Conservation (phyloP, 2,888 invertebrate species). For the Vesta saturnalis region DNA sequence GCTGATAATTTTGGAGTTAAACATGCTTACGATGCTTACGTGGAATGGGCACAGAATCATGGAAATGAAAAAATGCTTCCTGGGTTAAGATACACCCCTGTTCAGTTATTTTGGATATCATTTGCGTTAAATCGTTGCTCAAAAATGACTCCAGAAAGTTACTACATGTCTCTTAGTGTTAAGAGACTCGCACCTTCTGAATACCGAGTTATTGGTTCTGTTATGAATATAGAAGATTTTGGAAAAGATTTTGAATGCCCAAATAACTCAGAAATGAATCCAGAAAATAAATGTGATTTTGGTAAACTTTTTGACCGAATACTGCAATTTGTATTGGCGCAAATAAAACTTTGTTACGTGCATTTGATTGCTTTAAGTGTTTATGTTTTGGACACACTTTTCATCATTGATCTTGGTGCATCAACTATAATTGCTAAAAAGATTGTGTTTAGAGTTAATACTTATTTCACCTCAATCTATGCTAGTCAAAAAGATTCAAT, state of each 20-base stretch:
- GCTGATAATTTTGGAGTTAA: constrained; percentile 95
- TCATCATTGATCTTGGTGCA: no score
- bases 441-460: no score
- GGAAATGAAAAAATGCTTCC: constrained; percentile 70
- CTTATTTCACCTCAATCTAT: no score
- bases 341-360: no score
- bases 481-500: no score
- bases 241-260: constrained; percentile 71
- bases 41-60: constrained; percentile 75
- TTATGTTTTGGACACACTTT: no score
- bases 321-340: constrained; percentile 9
- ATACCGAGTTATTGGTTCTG: constrained; percentile 70
- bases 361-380: no score
- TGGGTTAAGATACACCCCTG: constrained; percentile 73
- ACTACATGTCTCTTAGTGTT: constrained; percentile 82
- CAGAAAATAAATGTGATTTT: constrained; percentile 69
- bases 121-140: constrained; percentile 91
- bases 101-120: constrained; percentile 84
- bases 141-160: constrained; percentile 72
- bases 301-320: constrained; percentile 63
- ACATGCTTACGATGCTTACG: constrained; percentile 87
- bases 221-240: constrained; percentile 71
- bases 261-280: constrained; percentile 69
- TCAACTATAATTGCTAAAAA: no score
- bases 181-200: constrained; percentile 77